Evolutionary conservation across 2,113 vertebrate genomes (phyloP), one percentile per base, ranked within the genome.

Genomic region (Donacobius atricapilla): DNA sequence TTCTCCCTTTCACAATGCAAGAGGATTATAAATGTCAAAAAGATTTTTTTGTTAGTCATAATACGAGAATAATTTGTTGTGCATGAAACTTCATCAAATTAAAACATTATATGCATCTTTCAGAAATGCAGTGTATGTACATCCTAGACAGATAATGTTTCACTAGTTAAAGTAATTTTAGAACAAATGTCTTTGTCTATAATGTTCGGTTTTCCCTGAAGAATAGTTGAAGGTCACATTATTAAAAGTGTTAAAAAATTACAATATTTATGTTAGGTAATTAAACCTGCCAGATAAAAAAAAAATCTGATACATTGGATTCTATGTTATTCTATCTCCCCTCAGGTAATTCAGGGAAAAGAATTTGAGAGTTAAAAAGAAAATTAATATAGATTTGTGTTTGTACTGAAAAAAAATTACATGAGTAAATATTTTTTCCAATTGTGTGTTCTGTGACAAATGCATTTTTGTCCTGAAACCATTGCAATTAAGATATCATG

Each of bases 181-280:
- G 47, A 96, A 95, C 22, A 90, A 96, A 95, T 64, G 21, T 47
- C 51, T 97, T 97, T 96, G 35, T 96, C 80, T 95, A 50, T 71
- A 61, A 68, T 69, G 37, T 93, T 66, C 83, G 87, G 39, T 89
- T 73, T 93, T 76, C 77, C 89, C 78, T 33, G 23, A 94, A 70
- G 91, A 97, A 58, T 39, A 73, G 60, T 20, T 93, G 71, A 97
- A 97, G 92, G 72, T 96, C 64, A 89, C 48, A 66, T 91, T 97
- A 92, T 95, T 96, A 93, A 96, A 96, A 95, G 45, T 75, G 72
- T 50, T 96, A 94, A 90, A 93, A 94, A 89, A 93, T 94, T 77
- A 54, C 35, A 91, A 84, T 95, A 93, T 97, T 97, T 97, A 44
- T 95, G 48, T 90, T 94, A 88, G 72, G 75, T 97, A 96, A 97